These are phyloP conservation scores for Patella depressa DNA, from an alignment of 2,888 invertebrate genomes.

Conservation along the genomic window DNA sequence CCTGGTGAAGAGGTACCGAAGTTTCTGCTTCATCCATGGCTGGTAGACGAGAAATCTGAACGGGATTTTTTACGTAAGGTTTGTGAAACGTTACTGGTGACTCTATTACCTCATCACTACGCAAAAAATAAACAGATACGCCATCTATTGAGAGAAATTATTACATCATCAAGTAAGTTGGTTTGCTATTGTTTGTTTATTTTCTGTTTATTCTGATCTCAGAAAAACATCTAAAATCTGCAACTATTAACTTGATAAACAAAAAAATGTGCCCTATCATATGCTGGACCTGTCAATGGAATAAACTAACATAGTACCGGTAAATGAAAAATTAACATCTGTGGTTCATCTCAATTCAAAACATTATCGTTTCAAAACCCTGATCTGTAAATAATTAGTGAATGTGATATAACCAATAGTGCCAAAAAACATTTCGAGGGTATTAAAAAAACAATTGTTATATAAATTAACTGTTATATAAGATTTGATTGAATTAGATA, in stretches of 20 bases:
- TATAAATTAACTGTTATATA: background rate
- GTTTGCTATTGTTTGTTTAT: too few species aligned
- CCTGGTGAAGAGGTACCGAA: conserved; percentile 29
- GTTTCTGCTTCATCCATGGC: conserved; percentile 75
- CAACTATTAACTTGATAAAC: too few species aligned
- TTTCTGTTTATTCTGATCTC: too few species aligned
- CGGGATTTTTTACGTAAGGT: conserved; percentile 85
- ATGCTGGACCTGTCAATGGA: too few species aligned
- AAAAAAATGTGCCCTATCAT: too few species aligned
- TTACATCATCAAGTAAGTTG: conserved; percentile 81
- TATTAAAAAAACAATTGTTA: background rate
- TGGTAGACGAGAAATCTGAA: conserved; percentile 82
- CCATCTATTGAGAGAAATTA: conserved; percentile 85
- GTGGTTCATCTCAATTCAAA: too few species aligned
- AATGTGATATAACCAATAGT: too few species aligned
- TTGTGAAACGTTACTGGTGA: conserved; percentile 86
- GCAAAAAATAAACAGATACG: conserved; percentile 81
- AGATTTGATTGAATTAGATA: background rate
- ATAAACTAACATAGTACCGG: too few species aligned
- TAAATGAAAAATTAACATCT: background rate
- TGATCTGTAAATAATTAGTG: too few species aligned
- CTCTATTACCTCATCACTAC: conserved; percentile 86
- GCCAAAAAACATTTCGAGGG: background rate
- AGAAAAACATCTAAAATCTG: too few species aligned
- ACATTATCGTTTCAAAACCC: too few species aligned